Evolutionary conservation across 1,140 invertebrate genomes (phyloP).

Genomic region (Drosophila novamexicana): DNA sequence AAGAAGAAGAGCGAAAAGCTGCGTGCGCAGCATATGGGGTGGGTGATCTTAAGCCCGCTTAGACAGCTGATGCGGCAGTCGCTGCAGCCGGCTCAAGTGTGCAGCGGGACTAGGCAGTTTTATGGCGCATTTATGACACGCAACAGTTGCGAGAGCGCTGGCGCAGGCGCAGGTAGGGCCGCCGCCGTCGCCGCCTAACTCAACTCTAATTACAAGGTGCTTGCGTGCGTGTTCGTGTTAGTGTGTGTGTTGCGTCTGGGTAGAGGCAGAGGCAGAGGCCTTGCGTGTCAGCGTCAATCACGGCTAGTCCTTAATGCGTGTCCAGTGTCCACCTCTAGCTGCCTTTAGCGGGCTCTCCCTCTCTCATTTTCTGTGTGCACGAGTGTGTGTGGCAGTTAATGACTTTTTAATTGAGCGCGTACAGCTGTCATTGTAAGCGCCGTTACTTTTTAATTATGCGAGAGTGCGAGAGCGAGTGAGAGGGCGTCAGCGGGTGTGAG

Average conservation of each 20-base stretch:
- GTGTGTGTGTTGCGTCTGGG: conserved; percentile 8
- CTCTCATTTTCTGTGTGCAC: conserved; percentile 20
- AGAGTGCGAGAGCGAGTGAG: conserved; percentile 11
- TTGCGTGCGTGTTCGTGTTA: conserved; percentile 9
- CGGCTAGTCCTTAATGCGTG: conserved; percentile 50
- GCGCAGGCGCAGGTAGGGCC: conserved; percentile 41
- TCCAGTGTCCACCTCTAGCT: conserved; percentile 22
- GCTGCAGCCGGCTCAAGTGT: conserved; percentile 44
- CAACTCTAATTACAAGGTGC: conserved; percentile 58
- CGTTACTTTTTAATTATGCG: conserved; percentile 69
- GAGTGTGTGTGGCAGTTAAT: conserved; percentile 60
- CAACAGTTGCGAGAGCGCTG: conserved; percentile 51
- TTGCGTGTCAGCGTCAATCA: conserved; percentile 77
- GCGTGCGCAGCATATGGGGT: not conserved
- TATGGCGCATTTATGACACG: conserved; percentile 71
- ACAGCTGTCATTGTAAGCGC: conserved; percentile 74
- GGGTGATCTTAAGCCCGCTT: conserved; percentile 14
- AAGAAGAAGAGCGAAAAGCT: conserved; percentile 14
- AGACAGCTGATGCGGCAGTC: conserved; percentile 60
- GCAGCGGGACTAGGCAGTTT: conserved; percentile 61
- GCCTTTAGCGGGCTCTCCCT: not conserved
- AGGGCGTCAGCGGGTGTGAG: conserved; percentile 22
- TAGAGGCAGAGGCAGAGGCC: conserved; percentile 17
- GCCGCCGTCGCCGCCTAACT: conserved; percentile 33
- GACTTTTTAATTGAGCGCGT: conserved; percentile 81